Evolutionary conservation across 2,888 invertebrate genomes (phyloP).

Genomic region (Heliconius sara): DNA sequence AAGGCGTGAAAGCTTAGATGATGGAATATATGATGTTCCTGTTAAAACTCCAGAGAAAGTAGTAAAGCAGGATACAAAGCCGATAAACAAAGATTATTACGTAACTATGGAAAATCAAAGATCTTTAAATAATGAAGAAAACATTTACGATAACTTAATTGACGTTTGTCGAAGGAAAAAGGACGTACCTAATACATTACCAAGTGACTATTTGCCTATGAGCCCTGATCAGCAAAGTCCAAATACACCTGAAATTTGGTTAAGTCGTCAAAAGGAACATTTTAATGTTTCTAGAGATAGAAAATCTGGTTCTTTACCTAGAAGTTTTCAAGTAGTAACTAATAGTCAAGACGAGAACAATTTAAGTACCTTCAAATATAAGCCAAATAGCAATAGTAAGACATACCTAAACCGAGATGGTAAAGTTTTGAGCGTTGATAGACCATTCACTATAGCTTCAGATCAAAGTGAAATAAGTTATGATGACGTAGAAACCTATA

Average conservation of each 20-base stretch:
- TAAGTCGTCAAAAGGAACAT: constrained; percentile 88
- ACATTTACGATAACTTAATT: constrained; percentile 72
- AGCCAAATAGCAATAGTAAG: constrained; percentile 75
- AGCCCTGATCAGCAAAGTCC: constrained; percentile 80
- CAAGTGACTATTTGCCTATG: constrained; percentile 76
- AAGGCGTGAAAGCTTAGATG: constrained; percentile 58
- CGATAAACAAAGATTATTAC: constrained; percentile 63
- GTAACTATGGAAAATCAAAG: constrained; percentile 69
- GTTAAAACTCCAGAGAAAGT: constrained; percentile 71
- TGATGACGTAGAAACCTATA: constrained; percentile 86
- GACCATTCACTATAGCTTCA: constrained; percentile 89
- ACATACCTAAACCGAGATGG: constrained; percentile 85
- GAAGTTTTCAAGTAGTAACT: constrained; percentile 89
- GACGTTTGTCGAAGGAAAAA: constrained; percentile 74
- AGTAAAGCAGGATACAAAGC: constrained; percentile 41
- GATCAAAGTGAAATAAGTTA: constrained; percentile 88
- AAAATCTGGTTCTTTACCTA: constrained; percentile 90
- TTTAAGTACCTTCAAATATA: constrained; percentile 72
- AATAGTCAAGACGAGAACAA: constrained; percentile 79
- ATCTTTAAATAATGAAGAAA: constrained; percentile 61
- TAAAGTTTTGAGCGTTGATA: constrained; percentile 85
- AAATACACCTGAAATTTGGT: constrained; percentile 88
- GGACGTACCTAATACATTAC: constrained; percentile 60
- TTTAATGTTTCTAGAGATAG: constrained; percentile 86
- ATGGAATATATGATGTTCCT: constrained; percentile 77